phyloP scores from a whole-genome alignment of 2,113 vertebrate species.

The Macrotis lagotis region DNA sequence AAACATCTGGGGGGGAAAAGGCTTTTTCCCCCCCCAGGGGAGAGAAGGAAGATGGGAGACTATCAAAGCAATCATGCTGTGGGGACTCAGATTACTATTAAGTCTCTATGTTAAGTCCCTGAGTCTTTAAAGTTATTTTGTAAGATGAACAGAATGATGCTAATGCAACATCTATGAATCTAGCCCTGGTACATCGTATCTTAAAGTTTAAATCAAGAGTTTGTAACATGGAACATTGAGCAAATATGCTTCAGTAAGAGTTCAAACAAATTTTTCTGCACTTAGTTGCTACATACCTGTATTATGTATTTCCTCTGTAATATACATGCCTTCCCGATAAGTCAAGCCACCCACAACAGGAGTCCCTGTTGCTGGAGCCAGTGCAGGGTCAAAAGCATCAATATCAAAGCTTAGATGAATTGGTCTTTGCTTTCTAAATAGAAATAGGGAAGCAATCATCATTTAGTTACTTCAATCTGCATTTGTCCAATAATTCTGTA shows the following conservation, averaged over 20 bases:
- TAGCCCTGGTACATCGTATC: conserved; percentile 29
- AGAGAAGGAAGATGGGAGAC: neutral
- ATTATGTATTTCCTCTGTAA: conserved; percentile 96
- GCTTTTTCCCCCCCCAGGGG: neutral
- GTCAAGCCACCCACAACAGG: conserved; percentile 95
- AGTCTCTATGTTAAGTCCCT: neutral
- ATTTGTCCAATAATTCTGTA: neutral
- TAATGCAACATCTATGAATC: neutral
- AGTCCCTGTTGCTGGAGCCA: conserved; percentile 97
- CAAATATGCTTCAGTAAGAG: conserved; percentile 12
- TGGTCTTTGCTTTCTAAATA: conserved; percentile 90
- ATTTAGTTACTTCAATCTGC: conserved; percentile 12
- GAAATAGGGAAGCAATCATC: conserved; percentile 51
- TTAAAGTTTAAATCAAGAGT: conserved; percentile 35
- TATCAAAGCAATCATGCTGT: neutral
- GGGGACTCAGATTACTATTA: neutral
- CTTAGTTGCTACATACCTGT: conserved; percentile 87
- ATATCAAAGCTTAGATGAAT: conserved; percentile 98
- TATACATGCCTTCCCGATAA: conserved; percentile 97
- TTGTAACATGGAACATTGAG: conserved; percentile 4
- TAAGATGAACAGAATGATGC: neutral
- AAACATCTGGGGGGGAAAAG: neutral
- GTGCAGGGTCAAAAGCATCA: conserved; percentile 95
- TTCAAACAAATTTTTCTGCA: neutral
- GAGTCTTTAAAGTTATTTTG: neutral